Conservation (phyloP, 2,113 vertebrate genomes). For the Corvus moneduloides region DNA sequence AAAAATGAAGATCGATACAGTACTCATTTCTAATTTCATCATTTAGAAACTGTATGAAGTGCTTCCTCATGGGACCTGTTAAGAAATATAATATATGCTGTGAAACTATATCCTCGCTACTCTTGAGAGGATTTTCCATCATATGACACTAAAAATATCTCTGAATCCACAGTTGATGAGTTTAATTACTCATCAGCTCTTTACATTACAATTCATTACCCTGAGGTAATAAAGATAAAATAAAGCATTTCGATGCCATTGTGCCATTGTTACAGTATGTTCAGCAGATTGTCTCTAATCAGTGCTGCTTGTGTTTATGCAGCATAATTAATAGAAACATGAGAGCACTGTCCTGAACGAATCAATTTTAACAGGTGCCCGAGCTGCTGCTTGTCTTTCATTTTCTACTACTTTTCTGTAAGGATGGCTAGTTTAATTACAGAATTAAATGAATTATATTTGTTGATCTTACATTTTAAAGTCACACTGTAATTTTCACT, state of each 20-base stretch:
- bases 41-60: background rate
- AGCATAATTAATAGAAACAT: slow-evolving; percentile 36
- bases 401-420: background rate
- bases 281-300: slow-evolving; percentile 40
- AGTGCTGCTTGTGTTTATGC: slow-evolving; percentile 25
- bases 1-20: background rate
- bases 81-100: slow-evolving; percentile 1
- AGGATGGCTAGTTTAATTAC: background rate
- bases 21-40: background rate
- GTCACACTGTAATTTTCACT: background rate
- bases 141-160: slow-evolving; percentile 36
- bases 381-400: background rate
- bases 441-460: background rate
- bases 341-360: background rate
- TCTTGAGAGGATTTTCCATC: slow-evolving; percentile 46
- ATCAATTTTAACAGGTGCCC: background rate
- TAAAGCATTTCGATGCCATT: slow-evolving; percentile 38
- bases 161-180: slow-evolving; percentile 37
- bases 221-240: slow-evolving; percentile 60
- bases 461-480: background rate
- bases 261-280: slow-evolving; percentile 7
- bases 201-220: slow-evolving; percentile 61
- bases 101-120: slow-evolving; percentile 4
- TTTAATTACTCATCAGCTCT: slow-evolving; percentile 64
- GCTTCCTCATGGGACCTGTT: slow-evolving; percentile 13